These are phyloP conservation scores for Fringilla coelebs DNA, from an alignment of 2,797 vertebrate genomes.

Conservation along the genomic window DNA sequence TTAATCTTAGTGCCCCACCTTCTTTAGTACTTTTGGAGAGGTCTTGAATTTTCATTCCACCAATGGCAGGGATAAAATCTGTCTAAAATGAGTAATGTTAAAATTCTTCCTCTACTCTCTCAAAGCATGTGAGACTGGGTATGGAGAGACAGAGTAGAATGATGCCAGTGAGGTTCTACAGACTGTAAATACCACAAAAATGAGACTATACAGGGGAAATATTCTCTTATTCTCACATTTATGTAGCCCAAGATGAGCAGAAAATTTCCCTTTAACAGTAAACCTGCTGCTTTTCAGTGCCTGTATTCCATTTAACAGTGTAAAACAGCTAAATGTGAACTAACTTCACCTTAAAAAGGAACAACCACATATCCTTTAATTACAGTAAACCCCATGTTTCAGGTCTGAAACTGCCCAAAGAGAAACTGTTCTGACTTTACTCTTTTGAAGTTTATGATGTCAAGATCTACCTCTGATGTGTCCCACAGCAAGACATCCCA, in stretches of 20 bases:
- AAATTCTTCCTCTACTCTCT: background rate
- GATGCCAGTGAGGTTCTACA: background rate
- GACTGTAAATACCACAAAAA: background rate
- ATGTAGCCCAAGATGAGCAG: background rate
- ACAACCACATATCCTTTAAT: background rate
- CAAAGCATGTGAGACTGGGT: fast-evolving
- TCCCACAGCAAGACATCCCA: background rate
- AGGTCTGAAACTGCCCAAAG: background rate
- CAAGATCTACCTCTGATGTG: fast-evolving
- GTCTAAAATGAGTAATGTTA: background rate
- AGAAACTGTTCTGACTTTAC: background rate
- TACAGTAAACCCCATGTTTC: background rate
- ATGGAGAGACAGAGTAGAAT: background rate
- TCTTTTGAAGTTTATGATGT: background rate
- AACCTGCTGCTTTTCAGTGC: background rate
- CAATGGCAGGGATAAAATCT: background rate
- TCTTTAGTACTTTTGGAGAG: background rate
- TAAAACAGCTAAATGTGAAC: background rate
- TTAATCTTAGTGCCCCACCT: background rate
- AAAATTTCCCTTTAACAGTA: background rate
- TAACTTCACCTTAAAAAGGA: background rate
- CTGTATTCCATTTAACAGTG: background rate
- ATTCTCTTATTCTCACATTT: background rate
- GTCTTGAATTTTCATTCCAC: background rate
- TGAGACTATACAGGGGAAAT: background rate